Conservation (phyloP, 2,797 vertebrate species). For the Fratercula arctica region DNA sequence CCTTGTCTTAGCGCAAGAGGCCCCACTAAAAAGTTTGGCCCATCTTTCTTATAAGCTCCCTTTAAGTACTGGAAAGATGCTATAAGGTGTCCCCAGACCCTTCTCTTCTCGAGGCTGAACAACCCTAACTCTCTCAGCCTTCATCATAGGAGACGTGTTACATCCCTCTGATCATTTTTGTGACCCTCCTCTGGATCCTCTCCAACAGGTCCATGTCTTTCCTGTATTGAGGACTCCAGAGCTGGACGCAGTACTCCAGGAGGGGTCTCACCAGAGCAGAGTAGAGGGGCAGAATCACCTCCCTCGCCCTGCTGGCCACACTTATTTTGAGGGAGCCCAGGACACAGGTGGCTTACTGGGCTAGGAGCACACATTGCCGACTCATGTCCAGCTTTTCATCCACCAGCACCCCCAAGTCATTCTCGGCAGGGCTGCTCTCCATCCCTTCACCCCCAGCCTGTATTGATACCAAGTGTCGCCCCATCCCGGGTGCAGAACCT, state of each 20-base stretch:
- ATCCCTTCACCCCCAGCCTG: neutral
- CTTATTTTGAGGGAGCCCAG: neutral
- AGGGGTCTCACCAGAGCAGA: neutral
- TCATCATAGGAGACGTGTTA: accelerated
- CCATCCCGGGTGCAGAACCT: accelerated
- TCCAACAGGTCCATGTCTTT: accelerated
- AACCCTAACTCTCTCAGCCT: neutral
- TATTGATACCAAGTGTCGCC: neutral
- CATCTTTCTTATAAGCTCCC: neutral
- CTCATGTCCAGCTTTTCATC: neutral
- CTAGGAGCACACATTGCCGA: accelerated
- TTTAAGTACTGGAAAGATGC: neutral
- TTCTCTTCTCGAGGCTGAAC: neutral
- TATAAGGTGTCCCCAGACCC: accelerated
- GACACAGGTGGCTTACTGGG: neutral
- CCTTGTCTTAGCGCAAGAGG: neutral
- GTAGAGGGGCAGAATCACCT: neutral
- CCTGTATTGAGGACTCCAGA: neutral
- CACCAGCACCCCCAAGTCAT: neutral
- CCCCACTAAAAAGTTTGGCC: neutral
- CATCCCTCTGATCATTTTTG: accelerated
- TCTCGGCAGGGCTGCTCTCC: neutral
- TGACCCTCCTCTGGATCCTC: accelerated
- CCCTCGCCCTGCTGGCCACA: neutral
- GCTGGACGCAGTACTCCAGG: neutral